A percentile compares a stretch with the other conserved stretches of the same genome.
Conservation (phyloP, 2,888 invertebrate species). For the Emmelina monodactyla region DNA sequence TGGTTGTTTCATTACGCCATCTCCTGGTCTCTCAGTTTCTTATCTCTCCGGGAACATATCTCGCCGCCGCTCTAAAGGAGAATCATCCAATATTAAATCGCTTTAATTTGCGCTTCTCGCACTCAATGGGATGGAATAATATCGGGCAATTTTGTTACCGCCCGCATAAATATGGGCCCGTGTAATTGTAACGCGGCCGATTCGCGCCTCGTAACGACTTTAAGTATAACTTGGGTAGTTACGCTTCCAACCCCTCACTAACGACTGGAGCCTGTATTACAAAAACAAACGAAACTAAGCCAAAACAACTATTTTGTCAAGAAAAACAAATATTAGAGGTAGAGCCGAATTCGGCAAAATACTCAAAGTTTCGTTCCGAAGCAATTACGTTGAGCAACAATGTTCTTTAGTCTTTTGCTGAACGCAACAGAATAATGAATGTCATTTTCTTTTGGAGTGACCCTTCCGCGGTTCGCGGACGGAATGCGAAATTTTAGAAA, state of each 20-base stretch:
- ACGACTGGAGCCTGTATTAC: too few relatives aligned
- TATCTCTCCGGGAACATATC: constrained; percentile 63
- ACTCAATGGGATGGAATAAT: constrained; percentile 68
- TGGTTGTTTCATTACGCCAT: constrained; percentile 66
- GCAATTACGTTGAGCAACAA: too few relatives aligned
- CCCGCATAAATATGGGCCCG: constrained; percentile 62
- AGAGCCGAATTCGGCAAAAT: too few relatives aligned
- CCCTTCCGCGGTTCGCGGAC: constrained; percentile 62
- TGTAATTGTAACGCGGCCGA: constrained; percentile 64
- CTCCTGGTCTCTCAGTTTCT: constrained; percentile 56
- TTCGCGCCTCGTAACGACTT: constrained; percentile 65
- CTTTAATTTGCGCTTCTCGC: constrained; percentile 68
- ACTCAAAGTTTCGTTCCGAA: too few relatives aligned
- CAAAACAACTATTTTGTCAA: too few relatives aligned
- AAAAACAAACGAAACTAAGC: too few relatives aligned
- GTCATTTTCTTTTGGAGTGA: constrained; percentile 63
- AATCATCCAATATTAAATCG: constrained; percentile 67
- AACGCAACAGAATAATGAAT: constrained; percentile 63
- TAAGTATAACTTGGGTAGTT: constrained; percentile 59
- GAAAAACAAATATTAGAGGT: too few relatives aligned
- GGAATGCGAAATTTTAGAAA: constrained; percentile 63
- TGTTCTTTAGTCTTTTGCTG: constrained; percentile 45
- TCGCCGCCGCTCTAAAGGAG: constrained; percentile 57
- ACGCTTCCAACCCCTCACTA: too few relatives aligned
- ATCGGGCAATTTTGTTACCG: constrained; percentile 67